These are phyloP conservation scores for Smittia sp. DNA, from an alignment of 2,888 invertebrate genomes.

Conservation along the genomic window DNA sequence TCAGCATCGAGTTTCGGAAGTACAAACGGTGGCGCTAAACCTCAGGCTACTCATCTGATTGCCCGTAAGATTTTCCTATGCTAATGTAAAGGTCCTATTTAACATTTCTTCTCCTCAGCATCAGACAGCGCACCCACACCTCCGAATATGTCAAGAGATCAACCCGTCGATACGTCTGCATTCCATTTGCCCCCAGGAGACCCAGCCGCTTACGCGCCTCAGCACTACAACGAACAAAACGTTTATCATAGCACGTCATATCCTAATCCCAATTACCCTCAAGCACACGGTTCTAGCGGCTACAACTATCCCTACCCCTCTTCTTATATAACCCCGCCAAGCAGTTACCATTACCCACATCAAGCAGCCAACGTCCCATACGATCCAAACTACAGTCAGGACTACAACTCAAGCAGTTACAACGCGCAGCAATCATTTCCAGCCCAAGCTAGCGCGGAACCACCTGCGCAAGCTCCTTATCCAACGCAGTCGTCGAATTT, in stretches of 20 bases:
- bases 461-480: neutral
- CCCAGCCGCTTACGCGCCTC: too few relatives aligned
- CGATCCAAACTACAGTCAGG: neutral
- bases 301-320: conserved; percentile 9
- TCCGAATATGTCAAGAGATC: too few relatives aligned
- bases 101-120: too few relatives aligned
- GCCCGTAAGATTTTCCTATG: too few relatives aligned
- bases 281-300: neutral
- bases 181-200: neutral
- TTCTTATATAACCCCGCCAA: neutral
- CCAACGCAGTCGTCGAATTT: neutral
- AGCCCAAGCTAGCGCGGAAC: neutral
- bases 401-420: neutral
- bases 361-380: neutral
- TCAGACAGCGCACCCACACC: too few relatives aligned
- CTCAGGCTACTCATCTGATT: too few relatives aligned
- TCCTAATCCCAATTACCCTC: neutral
- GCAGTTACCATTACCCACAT: neutral
- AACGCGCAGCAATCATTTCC: neutral
- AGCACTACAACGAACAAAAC: neutral
- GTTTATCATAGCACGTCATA: neutral
- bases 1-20: too few relatives aligned
- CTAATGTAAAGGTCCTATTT: too few relatives aligned
- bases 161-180: neutral
- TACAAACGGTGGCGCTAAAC: too few relatives aligned